Percentiles rank a stretch among this genome's conserved stretches.
Conservation (phyloP, 2,113 vertebrate species). For the Dicentrarchus labrax region DNA sequence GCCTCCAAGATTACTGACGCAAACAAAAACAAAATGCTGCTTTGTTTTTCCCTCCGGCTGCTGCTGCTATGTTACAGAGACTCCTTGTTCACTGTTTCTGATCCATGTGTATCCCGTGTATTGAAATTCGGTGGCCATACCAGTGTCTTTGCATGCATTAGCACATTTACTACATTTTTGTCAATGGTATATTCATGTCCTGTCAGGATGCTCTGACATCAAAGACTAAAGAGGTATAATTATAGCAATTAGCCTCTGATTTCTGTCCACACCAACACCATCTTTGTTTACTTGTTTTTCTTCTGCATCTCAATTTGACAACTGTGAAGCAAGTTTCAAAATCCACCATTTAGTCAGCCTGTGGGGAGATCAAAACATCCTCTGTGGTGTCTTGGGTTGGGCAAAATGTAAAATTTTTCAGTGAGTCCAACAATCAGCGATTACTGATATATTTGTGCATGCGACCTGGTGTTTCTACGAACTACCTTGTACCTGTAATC, state of each 20-base stretch:
- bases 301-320: not conserved
- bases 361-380: too few relatives aligned
- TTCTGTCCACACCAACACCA: constrained; percentile 1
- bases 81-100: not conserved
- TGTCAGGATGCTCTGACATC: not conserved
- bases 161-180: too few relatives aligned
- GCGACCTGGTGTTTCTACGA: too few relatives aligned
- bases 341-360: not conserved
- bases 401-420: too few relatives aligned
- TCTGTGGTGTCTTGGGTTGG: too few relatives aligned
- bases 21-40: not conserved
- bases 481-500: too few relatives aligned
- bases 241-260: not conserved
- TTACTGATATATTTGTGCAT: too few relatives aligned
- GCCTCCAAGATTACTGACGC: not conserved
- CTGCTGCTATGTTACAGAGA: not conserved
- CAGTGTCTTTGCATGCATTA: not conserved
- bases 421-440: too few relatives aligned
- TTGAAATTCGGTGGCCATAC: not conserved
- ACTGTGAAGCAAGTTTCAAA: constrained; percentile 16
- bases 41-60: not conserved
- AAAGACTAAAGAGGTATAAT: not conserved
- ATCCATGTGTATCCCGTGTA: not conserved
- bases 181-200: not conserved
- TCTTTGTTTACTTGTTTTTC: constrained; percentile 13